Evolutionary conservation across 37 sponge, comb jelly and placozoan species (phyloP), one percentile per base, ranked within the genome.

Genomic region (Sycon ciliatum): DNA sequence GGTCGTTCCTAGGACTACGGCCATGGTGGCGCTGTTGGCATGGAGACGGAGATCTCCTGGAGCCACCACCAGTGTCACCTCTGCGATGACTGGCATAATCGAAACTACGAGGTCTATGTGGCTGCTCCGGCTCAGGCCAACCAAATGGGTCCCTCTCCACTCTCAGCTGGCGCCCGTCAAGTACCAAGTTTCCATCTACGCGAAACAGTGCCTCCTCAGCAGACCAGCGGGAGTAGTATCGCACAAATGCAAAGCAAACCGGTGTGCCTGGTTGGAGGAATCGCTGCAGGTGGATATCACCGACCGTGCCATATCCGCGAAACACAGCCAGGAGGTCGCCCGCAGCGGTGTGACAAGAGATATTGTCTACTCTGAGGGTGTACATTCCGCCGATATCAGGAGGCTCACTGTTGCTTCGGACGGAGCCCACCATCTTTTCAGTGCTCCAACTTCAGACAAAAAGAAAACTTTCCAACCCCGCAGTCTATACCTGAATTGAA

Each of bases 181-280:
- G n/a, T 22, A 89, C 38, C 32, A 74, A 71, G 42, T 85, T 77
- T 52, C 94, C 89, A 62, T 93, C 87, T 60, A 93, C 79, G 22
- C 80, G 65, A 33, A 85, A 84, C 94, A 93, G 83, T 0, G 94
- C 94, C 22, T 88, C 94, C 30, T 93, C 94, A 3, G 94, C 94
- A 56, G 82, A 89, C 11, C 89, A 63, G 26, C 73, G 72, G 39
- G 85, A 86, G 66, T 79, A 75, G 55, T 70, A 93, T 0, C 94
- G 57, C 3, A 93, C 89, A 78, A 93, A 93, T 0, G 94, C 89
- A 76, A 89, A 93, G 46, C 94, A 89, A 24, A 89, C 54, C 5
- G 89, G 85, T 34, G 88, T 89, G 79, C 85, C 82, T 1, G 87
- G 83, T 65, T 78, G 80, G 20, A 78, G 80, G 70, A 89, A 86